phyloP scores from a whole-genome alignment of 2,888 invertebrate species.

The Doris montereyensis region DNA sequence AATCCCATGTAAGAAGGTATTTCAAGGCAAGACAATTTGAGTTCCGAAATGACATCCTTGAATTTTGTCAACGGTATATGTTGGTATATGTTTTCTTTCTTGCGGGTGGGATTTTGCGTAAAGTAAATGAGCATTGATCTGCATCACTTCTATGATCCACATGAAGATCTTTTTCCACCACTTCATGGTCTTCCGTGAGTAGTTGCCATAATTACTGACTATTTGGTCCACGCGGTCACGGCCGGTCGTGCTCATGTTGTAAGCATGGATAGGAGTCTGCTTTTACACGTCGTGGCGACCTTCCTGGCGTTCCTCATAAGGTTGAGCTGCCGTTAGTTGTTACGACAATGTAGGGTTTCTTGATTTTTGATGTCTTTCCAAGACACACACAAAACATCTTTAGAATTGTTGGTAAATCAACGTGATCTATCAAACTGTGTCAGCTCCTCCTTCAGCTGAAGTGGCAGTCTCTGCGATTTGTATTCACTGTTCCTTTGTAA shows the following conservation, averaged over 20 bases:
- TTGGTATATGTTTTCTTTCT: no score
- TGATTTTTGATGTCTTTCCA: background rate
- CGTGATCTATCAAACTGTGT: no score
- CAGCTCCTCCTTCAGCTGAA: no score
- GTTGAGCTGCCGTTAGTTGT: background rate
- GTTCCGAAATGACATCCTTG: no score
- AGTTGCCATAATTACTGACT: background rate
- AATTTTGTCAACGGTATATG: no score
- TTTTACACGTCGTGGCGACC: no score
- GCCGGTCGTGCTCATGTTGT: background rate
- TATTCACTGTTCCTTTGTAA: slow-evolving; percentile 1
- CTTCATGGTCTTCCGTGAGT: background rate
- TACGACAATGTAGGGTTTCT: background rate
- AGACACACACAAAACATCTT: background rate
- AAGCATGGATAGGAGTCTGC: background rate
- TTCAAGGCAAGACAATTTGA: no score
- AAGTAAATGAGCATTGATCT: background rate
- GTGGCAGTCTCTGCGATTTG: background rate
- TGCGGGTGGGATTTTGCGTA: background rate
- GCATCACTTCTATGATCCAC: background rate
- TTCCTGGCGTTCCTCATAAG: background rate
- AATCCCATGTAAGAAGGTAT: no score
- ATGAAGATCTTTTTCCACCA: slow-evolving; percentile 2
- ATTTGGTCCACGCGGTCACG: background rate
- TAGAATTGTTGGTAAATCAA: background rate